A percentile compares a stretch with the other conserved stretches of the same genome.
Evolutionary conservation across 2,113 vertebrate species (phyloP).

Genomic region (Apteryx owenii): DNA sequence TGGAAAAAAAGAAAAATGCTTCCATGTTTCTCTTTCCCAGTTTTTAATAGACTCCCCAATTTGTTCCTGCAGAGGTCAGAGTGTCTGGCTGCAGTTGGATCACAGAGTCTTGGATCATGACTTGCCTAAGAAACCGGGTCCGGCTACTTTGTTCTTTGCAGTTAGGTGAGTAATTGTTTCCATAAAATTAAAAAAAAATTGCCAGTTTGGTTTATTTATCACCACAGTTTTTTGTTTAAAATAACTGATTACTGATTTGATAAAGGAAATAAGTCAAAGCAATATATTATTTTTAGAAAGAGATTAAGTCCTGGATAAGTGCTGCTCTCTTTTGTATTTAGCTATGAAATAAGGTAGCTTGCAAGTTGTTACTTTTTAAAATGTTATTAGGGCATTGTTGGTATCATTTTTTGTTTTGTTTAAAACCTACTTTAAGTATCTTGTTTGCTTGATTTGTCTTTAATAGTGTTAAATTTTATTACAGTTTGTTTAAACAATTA

Average conservation of each 20-base stretch:
- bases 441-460: background rate
- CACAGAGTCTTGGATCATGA: constrained; percentile 95
- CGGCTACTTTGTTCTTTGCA: constrained; percentile 87
- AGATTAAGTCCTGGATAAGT: background rate
- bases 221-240: background rate
- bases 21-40: background rate
- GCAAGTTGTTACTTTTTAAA: background rate
- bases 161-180: constrained; percentile 85
- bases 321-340: background rate
- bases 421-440: background rate
- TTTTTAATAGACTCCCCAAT: constrained; percentile 9
- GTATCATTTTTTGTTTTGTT: background rate
- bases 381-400: background rate
- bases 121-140: constrained; percentile 89
- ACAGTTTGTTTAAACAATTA: background rate
- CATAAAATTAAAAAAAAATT: background rate
- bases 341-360: background rate
- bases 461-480: background rate
- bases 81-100: constrained; percentile 95
- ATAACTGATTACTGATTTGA: background rate
- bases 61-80: constrained; percentile 86
- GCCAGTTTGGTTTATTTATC: background rate
- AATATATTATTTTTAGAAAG: constrained; percentile 3
- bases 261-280: constrained; percentile 34
- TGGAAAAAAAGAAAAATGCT: background rate